Percentiles rank a stretch among this genome's conserved stretches.
Evolutionary conservation across 2,113 vertebrate species (phyloP).

Genomic region (Amia ocellicauda): DNA sequence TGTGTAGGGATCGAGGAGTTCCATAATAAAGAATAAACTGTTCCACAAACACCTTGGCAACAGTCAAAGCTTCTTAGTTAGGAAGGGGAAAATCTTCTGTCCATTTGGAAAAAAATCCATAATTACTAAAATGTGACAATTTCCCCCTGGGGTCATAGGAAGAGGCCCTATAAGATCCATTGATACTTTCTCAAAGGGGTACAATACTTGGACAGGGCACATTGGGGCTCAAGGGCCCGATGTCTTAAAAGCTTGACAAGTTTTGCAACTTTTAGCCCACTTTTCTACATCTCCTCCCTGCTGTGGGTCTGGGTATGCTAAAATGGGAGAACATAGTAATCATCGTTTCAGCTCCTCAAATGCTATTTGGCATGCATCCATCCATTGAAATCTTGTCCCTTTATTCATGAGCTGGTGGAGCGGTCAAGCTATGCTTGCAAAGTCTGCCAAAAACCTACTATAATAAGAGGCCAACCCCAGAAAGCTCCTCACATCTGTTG

Average conservation of each 20-base stretch:
- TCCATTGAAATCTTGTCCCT: neutral
- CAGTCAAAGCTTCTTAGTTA: slow-evolving; percentile 9
- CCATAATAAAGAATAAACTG: slow-evolving; percentile 12
- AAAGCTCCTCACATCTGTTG: no score
- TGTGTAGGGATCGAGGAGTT: slow-evolving; percentile 2
- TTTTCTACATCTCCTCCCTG: no score
- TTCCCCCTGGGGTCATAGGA: neutral
- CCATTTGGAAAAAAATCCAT: no score
- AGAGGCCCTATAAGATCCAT: slow-evolving; percentile 20
- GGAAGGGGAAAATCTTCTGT: slow-evolving; percentile 19
- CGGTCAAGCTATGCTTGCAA: no score
- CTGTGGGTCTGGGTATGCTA: slow-evolving; percentile 9
- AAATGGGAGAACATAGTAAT: neutral
- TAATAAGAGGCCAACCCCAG: no score
- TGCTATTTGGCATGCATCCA: neutral
- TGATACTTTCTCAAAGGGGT: neutral
- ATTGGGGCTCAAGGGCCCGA: neutral
- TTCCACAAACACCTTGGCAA: slow-evolving; percentile 13
- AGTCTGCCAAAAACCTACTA: no score
- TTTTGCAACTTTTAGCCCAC: neutral
- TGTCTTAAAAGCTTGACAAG: slow-evolving; percentile 14
- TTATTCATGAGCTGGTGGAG: slow-evolving; percentile 3
- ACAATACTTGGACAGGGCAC: neutral
- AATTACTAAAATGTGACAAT: no score
- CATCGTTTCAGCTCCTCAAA: slow-evolving; percentile 13